Conservation (phyloP, 2,113 vertebrate genomes). For the Porphyrio hochstetteri region DNA sequence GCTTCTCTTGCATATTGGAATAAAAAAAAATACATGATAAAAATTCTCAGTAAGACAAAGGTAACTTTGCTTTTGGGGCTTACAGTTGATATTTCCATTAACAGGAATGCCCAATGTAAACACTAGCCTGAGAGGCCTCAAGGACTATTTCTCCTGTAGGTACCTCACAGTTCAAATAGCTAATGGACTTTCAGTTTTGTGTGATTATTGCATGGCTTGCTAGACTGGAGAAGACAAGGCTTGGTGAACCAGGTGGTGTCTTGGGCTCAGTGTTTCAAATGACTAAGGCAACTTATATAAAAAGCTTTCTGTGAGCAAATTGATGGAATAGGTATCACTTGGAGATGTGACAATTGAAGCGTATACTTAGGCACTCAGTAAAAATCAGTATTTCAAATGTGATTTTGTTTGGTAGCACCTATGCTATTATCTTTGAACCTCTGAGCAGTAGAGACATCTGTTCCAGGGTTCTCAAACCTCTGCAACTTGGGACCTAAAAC, state of each 20-base stretch:
- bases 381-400: not conserved
- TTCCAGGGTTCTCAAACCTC: not conserved
- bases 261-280: not conserved
- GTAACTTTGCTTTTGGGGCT: not conserved
- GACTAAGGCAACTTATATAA: not conserved
- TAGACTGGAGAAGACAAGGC: not conserved
- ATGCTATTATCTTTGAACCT: not conserved
- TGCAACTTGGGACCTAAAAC: not conserved
- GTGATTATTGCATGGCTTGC: not conserved
- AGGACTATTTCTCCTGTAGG: not conserved
- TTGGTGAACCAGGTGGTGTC: not conserved
- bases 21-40: not conserved
- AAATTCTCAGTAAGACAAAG: not conserved
- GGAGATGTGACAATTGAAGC: not conserved
- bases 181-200: not conserved
- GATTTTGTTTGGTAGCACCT: not conserved
- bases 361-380: not conserved
- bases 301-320: not conserved
- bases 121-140: not conserved
- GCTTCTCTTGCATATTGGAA: not conserved
- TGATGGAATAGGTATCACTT: not conserved
- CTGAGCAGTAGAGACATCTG: not conserved
- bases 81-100: not conserved
- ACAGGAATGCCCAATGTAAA: not conserved
- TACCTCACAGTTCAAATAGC: not conserved